These are phyloP conservation scores for Metaphire vulgaris DNA, from an alignment of 1,140 invertebrate genomes.

Conservation along the genomic window DNA sequence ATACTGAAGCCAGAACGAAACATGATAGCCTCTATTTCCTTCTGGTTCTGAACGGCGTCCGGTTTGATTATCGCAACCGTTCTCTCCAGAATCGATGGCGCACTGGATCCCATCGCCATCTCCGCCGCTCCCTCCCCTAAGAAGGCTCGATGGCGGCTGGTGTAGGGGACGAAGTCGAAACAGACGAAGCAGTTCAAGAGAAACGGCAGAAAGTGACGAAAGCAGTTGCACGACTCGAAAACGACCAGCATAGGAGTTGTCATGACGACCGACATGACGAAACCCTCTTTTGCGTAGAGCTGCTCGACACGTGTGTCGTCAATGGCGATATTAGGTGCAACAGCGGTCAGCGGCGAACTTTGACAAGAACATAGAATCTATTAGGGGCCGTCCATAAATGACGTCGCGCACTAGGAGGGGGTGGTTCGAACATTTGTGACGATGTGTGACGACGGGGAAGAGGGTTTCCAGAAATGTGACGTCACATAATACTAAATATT, in stretches of 20 bases:
- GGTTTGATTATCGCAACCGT: constrained; percentile 75
- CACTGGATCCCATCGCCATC: background rate
- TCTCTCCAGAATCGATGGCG: constrained; percentile 37
- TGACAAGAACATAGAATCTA: no score
- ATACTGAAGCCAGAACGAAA: constrained; percentile 65
- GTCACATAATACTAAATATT: no score
- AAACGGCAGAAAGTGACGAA: background rate
- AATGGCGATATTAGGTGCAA: no score
- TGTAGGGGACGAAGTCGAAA: background rate
- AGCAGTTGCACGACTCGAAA: background rate
- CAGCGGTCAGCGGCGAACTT: no score
- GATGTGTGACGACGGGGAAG: no score
- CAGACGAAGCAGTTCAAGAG: background rate
- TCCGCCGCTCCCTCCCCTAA: background rate
- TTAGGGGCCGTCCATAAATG: no score
- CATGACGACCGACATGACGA: background rate
- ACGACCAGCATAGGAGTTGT: background rate
- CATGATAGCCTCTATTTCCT: constrained; percentile 66
- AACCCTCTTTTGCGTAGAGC: background rate
- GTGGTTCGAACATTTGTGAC: no score
- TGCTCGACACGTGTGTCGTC: no score
- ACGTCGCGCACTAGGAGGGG: no score
- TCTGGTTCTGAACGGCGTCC: constrained; percentile 63
- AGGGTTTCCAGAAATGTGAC: no score
- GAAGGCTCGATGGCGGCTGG: background rate